phyloP scores from a whole-genome alignment of 1,140 invertebrate species.

The Ctenoplectra terminalis region DNA sequence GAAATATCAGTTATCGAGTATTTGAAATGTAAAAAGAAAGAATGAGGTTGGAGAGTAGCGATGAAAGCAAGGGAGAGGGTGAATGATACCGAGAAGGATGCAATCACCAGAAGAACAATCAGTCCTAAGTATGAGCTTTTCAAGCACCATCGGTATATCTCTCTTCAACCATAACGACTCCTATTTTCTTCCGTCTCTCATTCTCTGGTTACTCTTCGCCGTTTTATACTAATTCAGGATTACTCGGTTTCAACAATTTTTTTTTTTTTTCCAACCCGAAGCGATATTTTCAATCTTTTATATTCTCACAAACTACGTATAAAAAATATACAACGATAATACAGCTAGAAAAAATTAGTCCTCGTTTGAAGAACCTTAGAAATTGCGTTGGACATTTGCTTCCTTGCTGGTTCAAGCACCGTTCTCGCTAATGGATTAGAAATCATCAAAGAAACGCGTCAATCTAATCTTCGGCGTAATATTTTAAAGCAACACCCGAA shows the following conservation, averaged over 20 bases:
- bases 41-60: neutral
- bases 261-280: too few relatives aligned
- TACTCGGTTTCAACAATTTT: too few relatives aligned
- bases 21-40: slow-evolving; percentile 5
- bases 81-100: slow-evolving; percentile 12
- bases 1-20: slow-evolving; percentile 39
- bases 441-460: neutral
- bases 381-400: neutral
- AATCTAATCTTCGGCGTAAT: neutral
- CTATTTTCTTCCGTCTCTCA: slow-evolving; percentile 37
- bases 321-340: too few relatives aligned
- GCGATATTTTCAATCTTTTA: too few relatives aligned
- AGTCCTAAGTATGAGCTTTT: slow-evolving; percentile 31
- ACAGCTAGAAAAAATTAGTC: neutral
- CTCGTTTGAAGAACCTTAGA: neutral
- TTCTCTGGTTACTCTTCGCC: neutral
- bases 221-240: slow-evolving; percentile 18
- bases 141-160: slow-evolving; percentile 20
- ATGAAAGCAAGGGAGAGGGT: neutral
- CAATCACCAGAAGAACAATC: slow-evolving; percentile 35
- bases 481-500: neutral
- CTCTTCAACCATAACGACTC: slow-evolving; percentile 21
- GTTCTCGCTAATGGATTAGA: slow-evolving; percentile 5
- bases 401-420: too few relatives aligned
- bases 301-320: too few relatives aligned